These are phyloP conservation scores for Caenorhabditis sp. DNA, from an alignment of 2,888 invertebrate species.

Conservation along the genomic window DNA sequence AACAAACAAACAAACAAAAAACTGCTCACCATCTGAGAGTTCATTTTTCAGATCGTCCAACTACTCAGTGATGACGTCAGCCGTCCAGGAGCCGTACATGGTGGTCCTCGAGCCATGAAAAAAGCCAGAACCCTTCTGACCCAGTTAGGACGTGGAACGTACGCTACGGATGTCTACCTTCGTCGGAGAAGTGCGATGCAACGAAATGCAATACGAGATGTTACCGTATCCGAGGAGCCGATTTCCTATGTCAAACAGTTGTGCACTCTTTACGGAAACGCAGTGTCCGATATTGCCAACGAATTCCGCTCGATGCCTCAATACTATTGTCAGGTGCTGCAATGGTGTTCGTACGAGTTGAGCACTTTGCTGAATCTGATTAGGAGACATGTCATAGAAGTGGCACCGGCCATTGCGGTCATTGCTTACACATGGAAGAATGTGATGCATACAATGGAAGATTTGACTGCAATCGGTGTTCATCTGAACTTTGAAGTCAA, in stretches of 20 bases:
- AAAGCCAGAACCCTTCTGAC: conserved; percentile 73
- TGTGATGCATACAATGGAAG: conserved; percentile 78
- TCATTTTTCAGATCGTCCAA: conserved; percentile 71
- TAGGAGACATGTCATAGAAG: conserved; percentile 82
- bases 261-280: conserved; percentile 70
- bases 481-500: conserved; percentile 95
- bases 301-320: conserved; percentile 75
- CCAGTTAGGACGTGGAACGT: conserved; percentile 75
- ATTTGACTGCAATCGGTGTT: conserved; percentile 87
- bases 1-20: neutral
- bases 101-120: conserved; percentile 79
- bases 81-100: conserved; percentile 79
- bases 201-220: conserved; percentile 71
- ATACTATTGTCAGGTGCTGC: conserved; percentile 77
- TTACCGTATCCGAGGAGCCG: conserved; percentile 73
- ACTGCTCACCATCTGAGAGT: neutral
- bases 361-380: conserved; percentile 78
- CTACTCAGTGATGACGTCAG: conserved; percentile 80
- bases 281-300: conserved; percentile 77
- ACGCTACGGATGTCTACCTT: conserved; percentile 81
- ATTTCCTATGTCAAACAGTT: conserved; percentile 81
- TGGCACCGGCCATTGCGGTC: conserved; percentile 81
- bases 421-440: conserved; percentile 80
- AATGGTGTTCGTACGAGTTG: conserved; percentile 82
- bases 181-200: conserved; percentile 75